These are phyloP conservation scores for Troides aeacus DNA, from an alignment of 2,888 invertebrate genomes.

Conservation along the genomic window DNA sequence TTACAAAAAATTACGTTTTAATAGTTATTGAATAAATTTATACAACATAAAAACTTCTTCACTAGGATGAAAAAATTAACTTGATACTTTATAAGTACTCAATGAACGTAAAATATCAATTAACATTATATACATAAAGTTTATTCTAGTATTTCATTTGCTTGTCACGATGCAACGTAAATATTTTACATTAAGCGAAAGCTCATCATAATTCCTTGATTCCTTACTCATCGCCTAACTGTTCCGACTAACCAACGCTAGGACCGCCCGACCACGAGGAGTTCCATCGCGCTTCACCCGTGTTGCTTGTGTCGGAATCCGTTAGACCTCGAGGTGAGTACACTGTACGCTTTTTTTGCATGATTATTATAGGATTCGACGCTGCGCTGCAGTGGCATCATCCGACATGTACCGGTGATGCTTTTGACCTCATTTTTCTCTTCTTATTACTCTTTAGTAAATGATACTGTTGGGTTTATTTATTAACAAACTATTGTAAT, in stretches of 20 bases:
- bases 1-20: too few relatives aligned
- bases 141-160: not conserved
- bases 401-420: not conserved
- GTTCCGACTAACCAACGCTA: constrained; percentile 37
- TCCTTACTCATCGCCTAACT: constrained; percentile 18
- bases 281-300: constrained; percentile 34
- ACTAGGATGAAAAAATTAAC: too few relatives aligned
- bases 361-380: not conserved
- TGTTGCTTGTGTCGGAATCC: constrained; percentile 34
- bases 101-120: not conserved
- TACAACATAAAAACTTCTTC: not conserved
- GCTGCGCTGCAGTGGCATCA: not conserved
- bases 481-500: too few relatives aligned
- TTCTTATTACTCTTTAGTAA: too few relatives aligned
- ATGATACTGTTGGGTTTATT: too few relatives aligned
- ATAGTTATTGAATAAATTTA: too few relatives aligned
- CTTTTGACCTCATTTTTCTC: not conserved
- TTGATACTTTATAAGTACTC: not conserved
- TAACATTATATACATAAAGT: not conserved
- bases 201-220: constrained; percentile 20
- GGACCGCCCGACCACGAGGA: constrained; percentile 55
- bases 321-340: constrained; percentile 38
- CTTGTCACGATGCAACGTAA: not conserved
- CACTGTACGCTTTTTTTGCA: constrained; percentile 7
- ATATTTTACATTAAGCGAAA: not conserved